Evolutionary conservation across 2,113 vertebrate genomes (phyloP), one percentile per base, ranked within the genome.

Genomic region (Bostrychus sinensis): DNA sequence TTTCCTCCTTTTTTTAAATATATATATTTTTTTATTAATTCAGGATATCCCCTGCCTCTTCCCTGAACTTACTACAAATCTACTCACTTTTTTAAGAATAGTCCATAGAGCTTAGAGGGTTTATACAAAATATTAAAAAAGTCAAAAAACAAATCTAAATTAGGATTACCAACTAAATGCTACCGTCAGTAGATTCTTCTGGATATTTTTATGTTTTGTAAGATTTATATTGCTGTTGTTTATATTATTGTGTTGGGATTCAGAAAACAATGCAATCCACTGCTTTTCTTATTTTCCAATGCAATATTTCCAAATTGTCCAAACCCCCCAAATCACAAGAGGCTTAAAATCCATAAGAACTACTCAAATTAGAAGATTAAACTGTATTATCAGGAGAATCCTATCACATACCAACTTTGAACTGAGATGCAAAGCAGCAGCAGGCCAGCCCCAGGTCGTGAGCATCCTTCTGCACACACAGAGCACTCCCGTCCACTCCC

Each of bases 371-470:
- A 16, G 37, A 39, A 39, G 42, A 45, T 45, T 45, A 45, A 45
- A 45, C 19, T 3, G 17, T 10, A 22, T 22, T 22, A 11, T 22
- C 8, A 45, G 9, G 4, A 9, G 42, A 22, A 20, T 20, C 13
- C 7, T 50, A 23, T 32, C 6, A 56, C 32, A 75, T 51, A 89
- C 89, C 77, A 1, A 73, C 32, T 19, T 65, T 28, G 11, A 77
- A 74, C 50, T 86, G 89, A 34, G 91, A 82, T 69, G 94, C 92
- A 77, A 94, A 93, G 80, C 92, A 88, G 70, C 95, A 96, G 86
- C 94, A 96, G 79, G 93, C 92, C 70, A 97, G 92, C 0, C 96
- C 94, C 74, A 96, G 91, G 85, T 97, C 94, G 1, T 96, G 95
- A 16, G 93, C 93, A 17, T 87, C 77, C 86, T 93, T 96, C 83